A percentile compares a stretch with the other conserved stretches of the same genome.
phyloP scores from a whole-genome alignment of 1,140 invertebrate genomes.

The Drosophila pectinifera region DNA sequence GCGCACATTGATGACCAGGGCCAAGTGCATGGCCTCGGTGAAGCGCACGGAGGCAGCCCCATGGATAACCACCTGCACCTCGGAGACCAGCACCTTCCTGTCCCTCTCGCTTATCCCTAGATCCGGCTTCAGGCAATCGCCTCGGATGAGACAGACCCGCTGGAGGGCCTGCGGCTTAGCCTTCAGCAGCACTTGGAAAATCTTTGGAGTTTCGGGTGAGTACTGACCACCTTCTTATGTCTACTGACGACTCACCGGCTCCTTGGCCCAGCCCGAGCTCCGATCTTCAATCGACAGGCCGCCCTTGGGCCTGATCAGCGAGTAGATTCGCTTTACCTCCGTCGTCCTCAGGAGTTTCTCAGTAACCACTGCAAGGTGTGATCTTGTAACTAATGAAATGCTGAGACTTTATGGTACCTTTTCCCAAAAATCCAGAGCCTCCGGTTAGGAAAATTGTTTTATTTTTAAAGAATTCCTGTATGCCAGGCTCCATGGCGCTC shows the following conservation, averaged over 20 bases:
- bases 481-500: conserved; percentile 39
- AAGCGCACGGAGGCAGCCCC: conserved; percentile 94
- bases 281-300: conserved; percentile 88
- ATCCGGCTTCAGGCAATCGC: conserved; percentile 86
- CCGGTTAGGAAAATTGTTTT: conserved; percentile 54
- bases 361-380: conserved; percentile 86
- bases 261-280: conserved; percentile 88
- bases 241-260: conserved; percentile 41
- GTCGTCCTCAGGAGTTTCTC: conserved; percentile 92
- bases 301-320: conserved; percentile 91
- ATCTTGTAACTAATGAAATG: neutral
- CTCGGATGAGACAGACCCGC: conserved; percentile 85
- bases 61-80: conserved; percentile 91
- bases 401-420: conserved; percentile 13
- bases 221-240: too few relatives aligned
- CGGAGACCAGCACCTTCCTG: conserved; percentile 23
- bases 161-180: conserved; percentile 18
- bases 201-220: neutral
- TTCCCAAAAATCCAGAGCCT: conserved; percentile 52
- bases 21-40: conserved; percentile 90
- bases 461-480: conserved; percentile 45
- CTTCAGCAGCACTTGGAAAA: conserved; percentile 37
- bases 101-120: conserved; percentile 89
- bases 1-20: conserved; percentile 87
- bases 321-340: conserved; percentile 89